A percentile compares a stretch with the other conserved stretches of the same genome.
phyloP scores from a whole-genome alignment of 1,140 invertebrate genomes.

The Vanessa tameamea region DNA sequence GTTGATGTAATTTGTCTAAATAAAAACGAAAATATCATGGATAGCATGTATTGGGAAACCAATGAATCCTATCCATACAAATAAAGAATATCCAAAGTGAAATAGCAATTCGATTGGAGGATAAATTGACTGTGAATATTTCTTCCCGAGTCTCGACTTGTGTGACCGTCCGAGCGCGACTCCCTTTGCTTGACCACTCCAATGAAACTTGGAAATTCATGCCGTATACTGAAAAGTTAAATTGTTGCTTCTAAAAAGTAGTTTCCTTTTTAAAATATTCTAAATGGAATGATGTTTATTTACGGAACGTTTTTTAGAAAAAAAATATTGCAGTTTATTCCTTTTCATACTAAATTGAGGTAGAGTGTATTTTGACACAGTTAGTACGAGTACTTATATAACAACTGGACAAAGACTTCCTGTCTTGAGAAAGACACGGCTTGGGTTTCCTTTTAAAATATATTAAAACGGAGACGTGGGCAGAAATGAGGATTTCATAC shows the following conservation, averaged over 20 bases:
- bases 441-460: too few species aligned
- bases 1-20: too few species aligned
- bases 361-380: too few species aligned
- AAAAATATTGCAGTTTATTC: too few species aligned
- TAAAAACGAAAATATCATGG: not conserved
- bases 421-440: too few species aligned
- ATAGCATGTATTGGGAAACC: not conserved
- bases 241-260: conserved; percentile 8
- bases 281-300: conserved; percentile 3
- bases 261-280: conserved; percentile 1
- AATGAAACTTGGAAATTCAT: conserved; percentile 20
- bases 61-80: conserved; percentile 16
- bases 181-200: conserved; percentile 15
- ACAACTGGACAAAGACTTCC: too few species aligned
- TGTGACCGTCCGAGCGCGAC: conserved; percentile 8
- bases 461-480: too few species aligned
- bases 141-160: conserved; percentile 8
- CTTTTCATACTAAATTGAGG: too few species aligned
- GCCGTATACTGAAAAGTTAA: not conserved
- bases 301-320: not conserved
- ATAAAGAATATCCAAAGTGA: conserved; percentile 1
- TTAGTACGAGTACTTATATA: too few species aligned
- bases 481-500: too few species aligned
- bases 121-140: conserved; percentile 26
- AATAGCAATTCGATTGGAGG: conserved; percentile 11